Conservation (phyloP, 2,888 invertebrate species). For the Volucella bombylans region DNA sequence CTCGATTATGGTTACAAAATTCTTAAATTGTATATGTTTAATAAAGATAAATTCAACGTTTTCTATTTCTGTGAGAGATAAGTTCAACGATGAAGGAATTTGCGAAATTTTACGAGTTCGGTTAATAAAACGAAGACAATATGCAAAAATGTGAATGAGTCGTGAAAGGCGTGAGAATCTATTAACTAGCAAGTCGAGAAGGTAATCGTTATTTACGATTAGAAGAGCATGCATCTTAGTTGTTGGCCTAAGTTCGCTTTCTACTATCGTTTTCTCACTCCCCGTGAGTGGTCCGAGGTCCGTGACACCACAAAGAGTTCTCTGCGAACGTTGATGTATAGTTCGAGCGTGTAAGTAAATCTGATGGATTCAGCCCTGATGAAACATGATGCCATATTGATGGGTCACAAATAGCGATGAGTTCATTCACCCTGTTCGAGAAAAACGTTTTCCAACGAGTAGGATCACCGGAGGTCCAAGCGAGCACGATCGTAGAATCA, state of each 20-base stretch:
- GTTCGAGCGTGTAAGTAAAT: background rate
- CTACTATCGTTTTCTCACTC: background rate
- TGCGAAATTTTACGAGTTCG: too few relatives aligned
- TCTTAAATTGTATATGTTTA: background rate
- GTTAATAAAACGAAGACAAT: too few relatives aligned
- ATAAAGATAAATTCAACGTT: background rate
- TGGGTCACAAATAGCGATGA: background rate
- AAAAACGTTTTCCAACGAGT: constrained; percentile 16
- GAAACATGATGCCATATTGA: too few relatives aligned
- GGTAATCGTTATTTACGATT: background rate
- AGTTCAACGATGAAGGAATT: too few relatives aligned
- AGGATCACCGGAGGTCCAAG: constrained; percentile 7
- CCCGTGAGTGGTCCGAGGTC: too few relatives aligned
- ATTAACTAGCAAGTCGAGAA: too few relatives aligned
- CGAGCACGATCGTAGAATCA: constrained; percentile 16
- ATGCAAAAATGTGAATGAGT: too few relatives aligned
- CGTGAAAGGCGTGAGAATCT: too few relatives aligned
- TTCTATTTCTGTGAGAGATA: too few relatives aligned
- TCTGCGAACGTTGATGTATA: background rate
- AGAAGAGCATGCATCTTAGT: background rate
- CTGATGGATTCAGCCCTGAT: too few relatives aligned
- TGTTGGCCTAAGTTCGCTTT: background rate
- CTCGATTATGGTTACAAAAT: background rate
- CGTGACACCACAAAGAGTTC: constrained; percentile 7
- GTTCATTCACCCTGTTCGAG: constrained; percentile 17